A percentile compares a stretch with the other conserved stretches of the same genome.
These are phyloP conservation scores for Trichomycterus rosablanca DNA, from an alignment of 2,113 vertebrate genomes.

Conservation along the genomic window DNA sequence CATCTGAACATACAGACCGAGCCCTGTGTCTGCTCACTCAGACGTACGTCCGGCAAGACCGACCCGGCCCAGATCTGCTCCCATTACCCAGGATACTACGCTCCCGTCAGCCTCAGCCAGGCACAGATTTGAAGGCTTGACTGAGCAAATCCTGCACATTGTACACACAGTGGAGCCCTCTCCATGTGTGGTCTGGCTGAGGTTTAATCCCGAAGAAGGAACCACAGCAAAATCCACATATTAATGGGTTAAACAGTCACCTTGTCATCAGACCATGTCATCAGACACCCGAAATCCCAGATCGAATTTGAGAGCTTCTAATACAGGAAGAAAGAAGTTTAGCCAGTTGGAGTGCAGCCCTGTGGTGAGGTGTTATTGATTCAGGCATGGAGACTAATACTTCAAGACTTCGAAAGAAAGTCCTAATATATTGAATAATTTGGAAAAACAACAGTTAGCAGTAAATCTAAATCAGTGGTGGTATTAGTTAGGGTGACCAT, in stretches of 20 bases:
- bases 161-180: conserved; percentile 44
- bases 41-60: conserved; percentile 44
- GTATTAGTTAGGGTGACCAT: too few species aligned
- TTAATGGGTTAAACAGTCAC: conserved; percentile 29
- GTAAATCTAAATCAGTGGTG: too few species aligned
- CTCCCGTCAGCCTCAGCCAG: conserved; percentile 39
- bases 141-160: conserved; percentile 64
- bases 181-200: conserved; percentile 62
- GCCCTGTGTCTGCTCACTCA: conserved; percentile 53
- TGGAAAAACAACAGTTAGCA: too few species aligned
- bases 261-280: conserved; percentile 38
- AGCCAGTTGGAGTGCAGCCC: conserved; percentile 2
- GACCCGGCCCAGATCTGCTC: conserved; percentile 34
- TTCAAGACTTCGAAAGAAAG: background rate
- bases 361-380: conserved; percentile 27
- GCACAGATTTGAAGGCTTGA: conserved; percentile 55
- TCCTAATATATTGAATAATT: too few species aligned
- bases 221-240: conserved; percentile 39
- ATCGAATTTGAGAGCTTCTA: conserved; percentile 23
- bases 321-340: conserved; percentile 4
- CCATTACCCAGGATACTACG: conserved; percentile 44
- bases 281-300: conserved; percentile 32
- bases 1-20: conserved; percentile 37
- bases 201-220: conserved; percentile 30
- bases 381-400: conserved; percentile 5